Percentiles rank a stretch among this genome's conserved stretches.
Evolutionary conservation across 2,113 vertebrate genomes (phyloP).

Genomic region (Tetrao urogallus): DNA sequence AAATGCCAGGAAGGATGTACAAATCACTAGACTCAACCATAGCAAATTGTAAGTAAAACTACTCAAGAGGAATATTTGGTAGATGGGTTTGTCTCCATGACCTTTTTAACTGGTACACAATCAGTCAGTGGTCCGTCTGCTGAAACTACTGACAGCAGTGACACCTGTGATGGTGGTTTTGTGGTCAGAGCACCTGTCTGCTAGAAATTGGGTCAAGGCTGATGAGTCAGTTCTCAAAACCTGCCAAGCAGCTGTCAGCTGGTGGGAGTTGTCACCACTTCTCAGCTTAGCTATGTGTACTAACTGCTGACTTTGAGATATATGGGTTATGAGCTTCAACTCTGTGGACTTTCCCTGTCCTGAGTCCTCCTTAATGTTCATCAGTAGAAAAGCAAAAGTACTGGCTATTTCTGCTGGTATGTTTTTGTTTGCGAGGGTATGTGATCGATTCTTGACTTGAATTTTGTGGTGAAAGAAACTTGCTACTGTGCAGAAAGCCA

Average conservation of each 20-base stretch:
- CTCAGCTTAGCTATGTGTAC: background rate
- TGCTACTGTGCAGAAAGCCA: background rate
- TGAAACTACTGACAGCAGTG: background rate
- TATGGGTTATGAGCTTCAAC: rapidly evolving
- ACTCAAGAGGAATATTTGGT: background rate
- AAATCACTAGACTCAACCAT: background rate
- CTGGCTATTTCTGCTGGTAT: background rate
- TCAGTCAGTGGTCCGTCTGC: background rate
- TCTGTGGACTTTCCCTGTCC: background rate
- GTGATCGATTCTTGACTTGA: background rate
- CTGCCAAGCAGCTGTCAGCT: constrained; percentile 44
- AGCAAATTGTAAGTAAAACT: background rate
- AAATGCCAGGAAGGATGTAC: background rate
- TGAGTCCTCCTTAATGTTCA: background rate
- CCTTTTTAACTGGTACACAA: background rate
- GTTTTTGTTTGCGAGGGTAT: background rate
- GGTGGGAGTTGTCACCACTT: background rate
- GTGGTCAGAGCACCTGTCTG: constrained; percentile 43
- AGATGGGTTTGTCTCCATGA: background rate
- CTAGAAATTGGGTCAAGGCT: constrained; percentile 39
- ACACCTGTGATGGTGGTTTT: constrained; percentile 37
- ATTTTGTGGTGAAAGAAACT: background rate
- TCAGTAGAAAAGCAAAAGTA: background rate
- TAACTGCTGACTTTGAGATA: background rate
- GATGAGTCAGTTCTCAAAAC: constrained; percentile 33